Conservation (phyloP, 2,797 vertebrate genomes). For the Acestrorhynchus altus region DNA sequence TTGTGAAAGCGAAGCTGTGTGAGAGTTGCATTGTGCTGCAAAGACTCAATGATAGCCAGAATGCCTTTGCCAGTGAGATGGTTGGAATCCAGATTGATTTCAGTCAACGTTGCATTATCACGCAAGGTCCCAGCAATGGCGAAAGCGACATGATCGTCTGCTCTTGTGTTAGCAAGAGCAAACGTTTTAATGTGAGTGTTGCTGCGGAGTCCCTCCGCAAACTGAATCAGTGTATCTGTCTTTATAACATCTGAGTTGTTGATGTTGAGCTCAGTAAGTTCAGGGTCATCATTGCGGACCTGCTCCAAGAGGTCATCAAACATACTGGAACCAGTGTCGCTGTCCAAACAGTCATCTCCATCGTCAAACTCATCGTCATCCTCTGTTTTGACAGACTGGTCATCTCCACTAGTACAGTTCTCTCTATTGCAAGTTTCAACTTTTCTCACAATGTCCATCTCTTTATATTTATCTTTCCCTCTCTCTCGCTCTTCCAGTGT, state of each 20-base stretch:
- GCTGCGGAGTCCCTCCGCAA: slow-evolving; percentile 82
- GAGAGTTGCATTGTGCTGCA: slow-evolving; percentile 82
- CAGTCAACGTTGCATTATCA: slow-evolving; percentile 80
- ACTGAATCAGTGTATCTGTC: slow-evolving; percentile 82
- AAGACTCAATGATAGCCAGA: slow-evolving; percentile 83
- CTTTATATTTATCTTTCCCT: slow-evolving; percentile 29
- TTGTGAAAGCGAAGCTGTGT: slow-evolving; percentile 90
- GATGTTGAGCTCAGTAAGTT: slow-evolving; percentile 82
- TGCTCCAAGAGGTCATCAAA: slow-evolving; percentile 85
- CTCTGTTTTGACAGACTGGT: slow-evolving; percentile 42
- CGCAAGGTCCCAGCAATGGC: slow-evolving; percentile 84
- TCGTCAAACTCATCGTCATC: slow-evolving; percentile 34
- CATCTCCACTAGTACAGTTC: slow-evolving; percentile 38
- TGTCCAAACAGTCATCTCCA: slow-evolving; percentile 53
- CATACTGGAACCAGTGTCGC: slow-evolving; percentile 77
- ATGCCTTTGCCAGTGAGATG: slow-evolving; percentile 87
- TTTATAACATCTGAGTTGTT: slow-evolving; percentile 89
- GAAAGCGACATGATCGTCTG: slow-evolving; percentile 86
- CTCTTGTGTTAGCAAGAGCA: slow-evolving; percentile 82
- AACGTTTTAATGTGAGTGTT: slow-evolving; percentile 82
- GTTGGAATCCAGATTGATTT: slow-evolving; percentile 88
- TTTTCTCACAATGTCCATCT: slow-evolving; percentile 38
- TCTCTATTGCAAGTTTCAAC: slow-evolving; percentile 6
- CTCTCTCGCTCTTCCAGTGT: background rate
- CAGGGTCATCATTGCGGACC: slow-evolving; percentile 81